These are phyloP conservation scores for Halictus quadricinctus DNA, from an alignment of 2,888 invertebrate genomes.

Conservation along the genomic window DNA sequence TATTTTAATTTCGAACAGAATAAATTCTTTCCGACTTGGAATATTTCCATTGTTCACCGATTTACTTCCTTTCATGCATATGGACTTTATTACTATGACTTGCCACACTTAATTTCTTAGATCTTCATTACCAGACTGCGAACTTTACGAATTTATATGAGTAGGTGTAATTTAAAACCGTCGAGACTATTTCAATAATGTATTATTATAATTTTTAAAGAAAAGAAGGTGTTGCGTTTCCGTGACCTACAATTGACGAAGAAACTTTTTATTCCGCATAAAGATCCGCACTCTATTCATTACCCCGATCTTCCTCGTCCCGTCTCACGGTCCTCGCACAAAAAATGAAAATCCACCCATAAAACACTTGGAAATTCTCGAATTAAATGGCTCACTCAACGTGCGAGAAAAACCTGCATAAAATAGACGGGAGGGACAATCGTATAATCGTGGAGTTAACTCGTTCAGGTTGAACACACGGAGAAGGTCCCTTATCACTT, in stretches of 20 bases:
- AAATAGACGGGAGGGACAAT: neutral
- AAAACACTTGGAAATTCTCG: neutral
- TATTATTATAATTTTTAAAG: too few species aligned
- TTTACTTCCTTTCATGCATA: too few species aligned
- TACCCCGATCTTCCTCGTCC: neutral
- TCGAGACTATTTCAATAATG: too few species aligned
- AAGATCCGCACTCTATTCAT: neutral
- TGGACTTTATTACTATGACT: too few species aligned
- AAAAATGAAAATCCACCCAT: neutral
- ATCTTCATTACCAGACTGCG: too few species aligned
- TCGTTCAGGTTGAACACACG: neutral
- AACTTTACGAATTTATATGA: too few species aligned
- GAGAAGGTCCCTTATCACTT: neutral
- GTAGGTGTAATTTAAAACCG: too few species aligned
- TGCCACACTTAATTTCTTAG: too few species aligned
- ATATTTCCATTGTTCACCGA: too few species aligned
- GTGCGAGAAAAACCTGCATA: neutral
- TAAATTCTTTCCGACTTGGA: neutral
- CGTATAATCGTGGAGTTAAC: neutral
- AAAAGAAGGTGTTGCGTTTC: too few species aligned
- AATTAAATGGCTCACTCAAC: neutral
- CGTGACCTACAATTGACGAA: too few species aligned
- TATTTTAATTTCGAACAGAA: too few species aligned
- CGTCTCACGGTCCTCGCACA: fast-evolving
- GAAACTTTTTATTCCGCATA: neutral